Evolutionary conservation across 2,888 invertebrate species (phyloP).

Genomic region (Drosophila fungiperda): DNA sequence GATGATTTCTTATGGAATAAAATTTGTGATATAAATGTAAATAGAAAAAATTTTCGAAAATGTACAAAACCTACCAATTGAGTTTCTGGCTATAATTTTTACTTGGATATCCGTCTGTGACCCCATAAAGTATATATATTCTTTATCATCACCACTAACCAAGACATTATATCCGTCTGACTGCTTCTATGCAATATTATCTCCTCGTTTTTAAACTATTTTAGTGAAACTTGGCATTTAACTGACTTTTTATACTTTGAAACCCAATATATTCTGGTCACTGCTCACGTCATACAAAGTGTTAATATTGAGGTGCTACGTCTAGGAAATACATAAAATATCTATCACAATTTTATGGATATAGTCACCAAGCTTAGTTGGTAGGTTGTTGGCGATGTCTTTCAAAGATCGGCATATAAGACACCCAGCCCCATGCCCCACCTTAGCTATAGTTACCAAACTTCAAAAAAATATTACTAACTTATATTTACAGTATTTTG

Average conservation of each 20-base stretch:
- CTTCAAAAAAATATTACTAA: too few species aligned
- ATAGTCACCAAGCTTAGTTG: too few species aligned
- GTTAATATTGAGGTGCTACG: too few species aligned
- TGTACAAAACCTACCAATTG: neutral
- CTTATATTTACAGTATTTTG: too few species aligned
- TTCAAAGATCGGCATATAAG: too few species aligned
- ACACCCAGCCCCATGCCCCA: too few species aligned
- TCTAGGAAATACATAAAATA: too few species aligned
- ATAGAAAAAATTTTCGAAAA: neutral
- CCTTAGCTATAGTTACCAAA: too few species aligned
- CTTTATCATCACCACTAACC: neutral
- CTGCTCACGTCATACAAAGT: too few species aligned
- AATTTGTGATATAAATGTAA: neutral
- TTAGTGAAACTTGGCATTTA: neutral
- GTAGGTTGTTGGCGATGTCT: too few species aligned
- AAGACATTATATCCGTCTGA: neutral
- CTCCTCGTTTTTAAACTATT: neutral
- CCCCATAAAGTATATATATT: neutral
- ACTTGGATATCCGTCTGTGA: neutral
- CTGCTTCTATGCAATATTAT: neutral
- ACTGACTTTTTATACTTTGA: neutral
- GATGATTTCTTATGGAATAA: neutral
- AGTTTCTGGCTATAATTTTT: neutral
- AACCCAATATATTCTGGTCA: too few species aligned
- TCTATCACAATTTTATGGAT: too few species aligned